A percentile compares a stretch with the other conserved stretches of the same genome.
phyloP scores from a whole-genome alignment of 2,797 vertebrate genomes.

The Moxostoma hubbsi region DNA sequence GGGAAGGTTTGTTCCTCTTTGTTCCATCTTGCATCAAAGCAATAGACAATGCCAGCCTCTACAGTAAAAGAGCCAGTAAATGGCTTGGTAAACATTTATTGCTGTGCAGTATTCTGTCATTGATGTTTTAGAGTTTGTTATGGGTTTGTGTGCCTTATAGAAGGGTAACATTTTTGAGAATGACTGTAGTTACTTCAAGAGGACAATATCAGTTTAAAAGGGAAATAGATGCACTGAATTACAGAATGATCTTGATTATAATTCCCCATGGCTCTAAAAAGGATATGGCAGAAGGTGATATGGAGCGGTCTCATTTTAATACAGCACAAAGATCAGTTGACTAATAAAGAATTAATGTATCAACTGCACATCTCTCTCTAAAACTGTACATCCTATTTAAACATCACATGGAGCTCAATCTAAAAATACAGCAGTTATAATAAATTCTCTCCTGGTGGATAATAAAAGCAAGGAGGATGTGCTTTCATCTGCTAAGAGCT shows the following conservation, averaged over 20 bases:
- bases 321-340: too few relatives aligned
- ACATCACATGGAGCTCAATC: background rate
- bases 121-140: too few relatives aligned
- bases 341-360: too few relatives aligned
- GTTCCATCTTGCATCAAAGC: background rate
- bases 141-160: background rate
- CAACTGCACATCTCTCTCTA: background rate
- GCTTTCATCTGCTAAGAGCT: background rate
- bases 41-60: background rate
- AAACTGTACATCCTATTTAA: constrained; percentile 18
- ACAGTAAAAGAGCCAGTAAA: too few relatives aligned
- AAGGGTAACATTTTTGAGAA: background rate
- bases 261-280: constrained; percentile 47
- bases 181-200: background rate
- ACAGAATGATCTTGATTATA: constrained; percentile 50
- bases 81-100: too few relatives aligned
- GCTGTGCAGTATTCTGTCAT: too few relatives aligned
- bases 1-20: background rate
- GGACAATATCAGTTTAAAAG: constrained; percentile 35
- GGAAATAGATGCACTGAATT: constrained; percentile 29
- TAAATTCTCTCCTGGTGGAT: background rate
- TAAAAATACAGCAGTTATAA: constrained; percentile 11
- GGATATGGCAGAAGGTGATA: constrained; percentile 37
- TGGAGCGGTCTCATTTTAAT: constrained; percentile 41
- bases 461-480: background rate